Base-by-base conservation (phyloP, 2,888 invertebrate genomes). In the Dastarcus helophoroides region DNA sequence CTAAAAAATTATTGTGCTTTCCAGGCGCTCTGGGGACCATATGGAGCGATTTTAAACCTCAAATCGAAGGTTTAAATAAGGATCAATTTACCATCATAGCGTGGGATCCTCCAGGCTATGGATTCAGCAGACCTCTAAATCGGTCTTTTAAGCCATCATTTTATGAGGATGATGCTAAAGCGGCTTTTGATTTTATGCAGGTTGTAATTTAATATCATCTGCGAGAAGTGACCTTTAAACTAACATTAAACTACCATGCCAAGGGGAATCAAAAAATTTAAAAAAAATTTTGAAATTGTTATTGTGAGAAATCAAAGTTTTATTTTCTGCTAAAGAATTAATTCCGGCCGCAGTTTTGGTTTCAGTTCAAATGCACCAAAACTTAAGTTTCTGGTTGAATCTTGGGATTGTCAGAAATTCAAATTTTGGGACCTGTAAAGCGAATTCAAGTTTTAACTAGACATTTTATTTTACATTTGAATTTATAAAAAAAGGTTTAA, bases 21-120 rank as follows among this genome's bases (percentile, higher is more conserved):
- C 88, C 89, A 0, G 89, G 89, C 21, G 81, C 83, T 1, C 53
- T 88, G 15, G 88, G 90, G 2, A 73, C 81, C 0, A 76, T 79
- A 29, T 80, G 79, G 76, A 82, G 81, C 0, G 86, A 90, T 56
- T 90, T 88, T 50, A 74, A 70, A 40, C 79, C 82, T 0, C 84
- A 84, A 60, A 64, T 84, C 5, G 73, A 79, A 44, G 67, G 74
- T 33, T 60, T 85, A 16, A 64, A 78, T 51, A 60, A 56, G 37
- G 59, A 67, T 2, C 69, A 73, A 48, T 73, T 79, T 41, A 78
- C 76, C 1, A 41, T 79, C 14, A 57, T 79, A 5, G 80, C 72
- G 1, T 84, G 81, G 82, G 90, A 91, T 59, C 88, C 89, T 0
- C 82, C 84, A 1, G 90, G 90, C 0, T 89, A 85, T 62, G 90